A percentile compares a stretch with the other conserved stretches of the same genome.
phyloP scores from a whole-genome alignment of 2,113 vertebrate species.

The Oxyura jamaicensis region DNA sequence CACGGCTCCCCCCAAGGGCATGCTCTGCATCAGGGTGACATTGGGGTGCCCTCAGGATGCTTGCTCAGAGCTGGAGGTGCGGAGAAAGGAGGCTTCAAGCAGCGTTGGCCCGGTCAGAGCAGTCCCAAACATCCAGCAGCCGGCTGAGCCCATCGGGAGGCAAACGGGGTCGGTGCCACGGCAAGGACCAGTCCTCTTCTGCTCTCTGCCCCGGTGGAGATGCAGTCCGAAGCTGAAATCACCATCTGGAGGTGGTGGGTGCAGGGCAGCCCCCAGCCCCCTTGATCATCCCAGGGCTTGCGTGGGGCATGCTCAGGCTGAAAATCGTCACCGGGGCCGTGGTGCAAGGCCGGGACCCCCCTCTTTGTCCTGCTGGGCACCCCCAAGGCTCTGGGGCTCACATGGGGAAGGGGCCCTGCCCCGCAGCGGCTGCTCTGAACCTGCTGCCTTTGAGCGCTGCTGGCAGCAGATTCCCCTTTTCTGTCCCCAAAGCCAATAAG shows the following conservation, averaged over 20 bases:
- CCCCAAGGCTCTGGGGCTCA: rapidly evolving
- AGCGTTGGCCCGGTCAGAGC: background rate
- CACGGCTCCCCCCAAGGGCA: background rate
- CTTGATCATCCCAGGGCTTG: background rate
- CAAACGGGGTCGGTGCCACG: rapidly evolving
- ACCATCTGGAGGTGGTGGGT: rapidly evolving
- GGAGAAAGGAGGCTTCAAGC: rapidly evolving
- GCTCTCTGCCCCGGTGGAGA: rapidly evolving
- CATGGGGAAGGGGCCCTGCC: background rate
- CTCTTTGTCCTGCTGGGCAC: background rate
- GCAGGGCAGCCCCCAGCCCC: rapidly evolving
- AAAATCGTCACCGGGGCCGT: background rate
- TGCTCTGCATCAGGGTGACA: background rate
- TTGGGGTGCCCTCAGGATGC: background rate
- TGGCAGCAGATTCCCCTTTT: background rate
- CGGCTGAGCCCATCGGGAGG: background rate
- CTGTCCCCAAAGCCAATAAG: background rate
- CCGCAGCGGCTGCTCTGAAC: background rate
- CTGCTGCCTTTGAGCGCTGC: background rate
- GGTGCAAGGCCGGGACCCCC: background rate
- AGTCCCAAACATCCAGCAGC: background rate
- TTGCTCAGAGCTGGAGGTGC: background rate
- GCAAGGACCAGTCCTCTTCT: background rate
- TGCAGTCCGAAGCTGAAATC: background rate
- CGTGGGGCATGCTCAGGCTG: background rate